Base-by-base conservation (phyloP, 2,888 invertebrate species). In the Phortica magna region DNA sequence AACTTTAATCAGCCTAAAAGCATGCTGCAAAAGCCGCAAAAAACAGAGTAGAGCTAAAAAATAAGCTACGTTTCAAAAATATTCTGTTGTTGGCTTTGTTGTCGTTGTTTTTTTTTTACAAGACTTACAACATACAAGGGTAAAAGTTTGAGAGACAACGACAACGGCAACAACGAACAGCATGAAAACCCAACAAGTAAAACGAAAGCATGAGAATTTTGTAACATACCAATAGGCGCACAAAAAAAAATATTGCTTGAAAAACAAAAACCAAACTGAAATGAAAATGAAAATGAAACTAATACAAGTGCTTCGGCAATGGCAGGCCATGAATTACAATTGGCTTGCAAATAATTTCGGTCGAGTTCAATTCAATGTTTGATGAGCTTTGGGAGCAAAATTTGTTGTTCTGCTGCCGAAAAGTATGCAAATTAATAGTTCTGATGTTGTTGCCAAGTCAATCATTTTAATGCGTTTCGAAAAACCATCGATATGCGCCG, bases 1-100 rank as follows among this genome's bases (percentile, higher is more conserved):
- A 61, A 61, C 61, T 19, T 61, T 61, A 61, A 61, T 61, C 61
- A 61, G 61, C 61, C 61, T 61, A 61, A 61, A 61, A 61, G 61
- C 61, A 61, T 61, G 61, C 7, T 61, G 22, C 22, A 61, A 61
- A 61, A 61, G 55, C 17, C 9, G n/a, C 17, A 55, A n/a, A 55
- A 55, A 55, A 55, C 55, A 5, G n/a, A 55, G 55, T 55, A 14
- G 17, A 55, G 17, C 55, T 14, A 55, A 17, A 61, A 61, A 61
- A 1, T 19, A 19, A 61, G 10, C 61, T 22, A 22, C 7, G 22
- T 31, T 31, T 31, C 31, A 31, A 31, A 31, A 31, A 31, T 31
- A 1, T 31, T 2, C 5, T 31, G 31, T 31, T 31, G 31, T 2
- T 31, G 31, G 2, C 5, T 2, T 31, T 31, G 2, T 31, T 31